Base-by-base conservation (phyloP, 2,888 invertebrate genomes). In the Drosophila paucipuncta region DNA sequence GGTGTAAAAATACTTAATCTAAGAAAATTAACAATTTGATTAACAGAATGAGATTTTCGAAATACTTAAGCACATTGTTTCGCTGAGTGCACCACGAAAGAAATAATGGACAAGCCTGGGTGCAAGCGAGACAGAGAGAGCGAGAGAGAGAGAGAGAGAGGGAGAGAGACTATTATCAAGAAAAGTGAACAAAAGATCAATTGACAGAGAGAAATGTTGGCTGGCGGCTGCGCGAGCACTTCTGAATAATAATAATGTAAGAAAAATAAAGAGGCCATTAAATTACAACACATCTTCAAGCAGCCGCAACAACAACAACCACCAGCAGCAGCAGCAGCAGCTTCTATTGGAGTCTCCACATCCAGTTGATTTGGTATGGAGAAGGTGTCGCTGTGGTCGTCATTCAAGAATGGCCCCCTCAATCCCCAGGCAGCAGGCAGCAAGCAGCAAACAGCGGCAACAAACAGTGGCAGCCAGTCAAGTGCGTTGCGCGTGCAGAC, bases 111-210 rank as follows among this genome's bases (percentile, higher is more conserved):
- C 39, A 62, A 62, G 67, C 69, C 50, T 65, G 63, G 64, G 65
- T 69, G 77, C 43, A 41, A 55, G 55, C 53, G 62, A 54, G 64
- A 39, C 22, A 33, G 33, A 28, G 16, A 53, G 22, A 10, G 11
- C 1, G 16, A 18, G 25, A 37, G 54, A 52, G 58, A 41, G 53
- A 18, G 13, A 43, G 30, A 65, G 57, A 77, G 74, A 69, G 72
- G n/a, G 55, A 30, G 65, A 66, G 71, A 77, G 62, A 66, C 66
- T 78, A 82, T 88, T 89, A 86, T 90, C 91, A 88, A 78, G 89
- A 91, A 87, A 90, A 90, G 76, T 85, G 73, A 85, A 89, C 91
- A 90, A 82, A 87, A 90, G 91, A 90, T 89, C 87, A 91, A 91
- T 91, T 91, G 91, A 83, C 91, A 86, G 78, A 80, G 78, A 84